Evolutionary conservation across 2,113 vertebrate species (phyloP), one percentile per base, ranked within the genome.

Genomic region (Muntiacus muntjak): DNA sequence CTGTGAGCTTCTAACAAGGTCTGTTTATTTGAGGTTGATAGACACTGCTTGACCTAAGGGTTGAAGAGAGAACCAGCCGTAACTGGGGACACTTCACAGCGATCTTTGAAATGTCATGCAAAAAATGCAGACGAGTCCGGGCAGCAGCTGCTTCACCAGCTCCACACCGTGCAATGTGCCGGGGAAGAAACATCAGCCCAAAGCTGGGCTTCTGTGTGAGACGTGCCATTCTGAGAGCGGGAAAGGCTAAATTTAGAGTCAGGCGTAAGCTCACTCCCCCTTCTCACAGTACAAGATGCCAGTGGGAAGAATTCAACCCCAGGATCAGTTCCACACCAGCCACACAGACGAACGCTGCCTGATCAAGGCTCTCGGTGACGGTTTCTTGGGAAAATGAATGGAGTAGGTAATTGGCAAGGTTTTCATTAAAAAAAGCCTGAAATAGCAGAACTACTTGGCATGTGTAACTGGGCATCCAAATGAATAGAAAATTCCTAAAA

Each of bases 171-270:
- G 5, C 17, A 88, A 67, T 62, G 14, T 94, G 47, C 87, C 7
- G 3, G 47, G 14, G 58, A 36, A 10, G 16, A 79, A 47, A 47
- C 93, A 64, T 36, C 76, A 43, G 88, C 58, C 74, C 64, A 33
- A n/a, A 85, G 79, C 33, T 26, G 50, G 90, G 79, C 40, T 78
- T 26, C 88, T 45, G 30, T 26, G 28, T 2, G 28, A 78, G 54
- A 40, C 3, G 1, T 8, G 45, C 19, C 57, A 17, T 52, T 85
- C 94, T 71, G 89, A 76, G 92, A 67, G 67, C 2, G 0, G 12
- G 91, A 58, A 28, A 28, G 57, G 76, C 94, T 96, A 97, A 87
- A 89, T 91, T 94, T 55, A 91, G 97, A 86, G 43, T 7, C 26
- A 58, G 83, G 76, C 5, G 0, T 64, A 71, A 33, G 40, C 19